These are phyloP conservation scores for Dasyornis broadbenti DNA, from an alignment of 2,113 vertebrate species.

Conservation along the genomic window DNA sequence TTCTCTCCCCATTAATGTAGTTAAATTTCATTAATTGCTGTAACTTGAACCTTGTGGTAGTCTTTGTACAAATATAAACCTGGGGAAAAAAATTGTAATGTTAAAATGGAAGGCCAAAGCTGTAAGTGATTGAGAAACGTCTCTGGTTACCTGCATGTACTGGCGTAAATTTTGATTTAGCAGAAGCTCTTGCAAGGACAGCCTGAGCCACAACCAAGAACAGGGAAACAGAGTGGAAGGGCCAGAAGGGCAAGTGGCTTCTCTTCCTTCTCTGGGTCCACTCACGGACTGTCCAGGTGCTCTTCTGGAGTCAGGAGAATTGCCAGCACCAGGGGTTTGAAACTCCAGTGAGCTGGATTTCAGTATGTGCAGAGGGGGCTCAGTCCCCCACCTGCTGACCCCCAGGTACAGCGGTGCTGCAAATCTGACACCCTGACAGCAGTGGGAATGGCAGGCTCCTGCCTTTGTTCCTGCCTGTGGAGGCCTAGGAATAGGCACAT, in stretches of 20 bases:
- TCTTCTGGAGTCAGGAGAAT: not conserved
- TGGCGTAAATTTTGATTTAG: not conserved
- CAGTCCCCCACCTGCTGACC: not conserved
- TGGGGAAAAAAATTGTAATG: not conserved
- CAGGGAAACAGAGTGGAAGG: not conserved
- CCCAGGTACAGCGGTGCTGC: not conserved
- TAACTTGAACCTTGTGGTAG: not conserved
- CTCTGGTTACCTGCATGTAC: not conserved
- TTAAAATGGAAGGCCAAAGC: not conserved
- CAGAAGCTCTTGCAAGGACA: not conserved
- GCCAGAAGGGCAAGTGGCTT: rapidly evolving
- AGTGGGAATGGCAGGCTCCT: not conserved
- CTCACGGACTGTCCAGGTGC: not conserved
- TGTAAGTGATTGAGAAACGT: not conserved
- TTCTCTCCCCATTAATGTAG: not conserved
- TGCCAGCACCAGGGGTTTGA: rapidly evolving
- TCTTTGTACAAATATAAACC: not conserved
- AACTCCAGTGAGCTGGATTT: not conserved
- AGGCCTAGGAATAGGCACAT: not conserved
- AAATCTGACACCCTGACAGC: not conserved
- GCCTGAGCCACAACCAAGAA: not conserved
- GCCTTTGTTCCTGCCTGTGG: not conserved
- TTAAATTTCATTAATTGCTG: not conserved
- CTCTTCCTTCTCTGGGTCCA: not conserved
- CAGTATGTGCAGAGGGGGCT: not conserved